phyloP scores from a whole-genome alignment of 2,888 invertebrate genomes.

The Ennomos erosarius region DNA sequence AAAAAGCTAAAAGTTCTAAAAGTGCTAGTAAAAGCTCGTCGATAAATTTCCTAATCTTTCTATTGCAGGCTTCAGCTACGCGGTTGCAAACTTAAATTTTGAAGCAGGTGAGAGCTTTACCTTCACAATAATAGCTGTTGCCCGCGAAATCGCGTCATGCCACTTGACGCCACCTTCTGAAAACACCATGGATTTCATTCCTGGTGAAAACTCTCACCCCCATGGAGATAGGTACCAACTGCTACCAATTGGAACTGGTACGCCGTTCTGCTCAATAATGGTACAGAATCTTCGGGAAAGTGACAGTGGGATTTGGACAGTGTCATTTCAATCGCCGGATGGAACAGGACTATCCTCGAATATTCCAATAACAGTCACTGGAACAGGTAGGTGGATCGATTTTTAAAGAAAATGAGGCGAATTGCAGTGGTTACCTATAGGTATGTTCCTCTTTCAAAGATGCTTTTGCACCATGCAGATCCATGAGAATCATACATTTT shows the following conservation, averaged over 20 bases:
- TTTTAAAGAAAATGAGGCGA: background rate
- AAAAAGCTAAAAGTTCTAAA: too few species aligned
- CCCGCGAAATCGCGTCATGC: conserved; percentile 18
- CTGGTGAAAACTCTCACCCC: background rate
- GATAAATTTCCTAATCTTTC: too few species aligned
- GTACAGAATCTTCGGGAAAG: conserved; percentile 18
- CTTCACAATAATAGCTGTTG: conserved; percentile 15
- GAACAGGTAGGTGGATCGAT: conserved; percentile 14
- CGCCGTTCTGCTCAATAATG: conserved; percentile 24
- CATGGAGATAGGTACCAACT: conserved; percentile 27
- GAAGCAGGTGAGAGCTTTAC: conserved; percentile 18
- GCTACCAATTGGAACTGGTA: background rate
- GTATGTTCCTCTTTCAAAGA: background rate
- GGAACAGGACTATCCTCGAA: conserved; percentile 12
- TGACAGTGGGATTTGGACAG: conserved; percentile 33
- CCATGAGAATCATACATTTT: conserved; percentile 13
- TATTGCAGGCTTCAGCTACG: conserved; percentile 24
- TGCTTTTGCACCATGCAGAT: conserved; percentile 16
- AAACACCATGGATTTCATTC: conserved; percentile 18
- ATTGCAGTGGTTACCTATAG: too few species aligned
- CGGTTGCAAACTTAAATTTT: background rate
- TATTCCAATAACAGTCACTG: conserved; percentile 15
- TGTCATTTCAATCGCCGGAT: conserved; percentile 5
- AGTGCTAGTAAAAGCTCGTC: too few species aligned
- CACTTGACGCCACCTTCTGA: conserved; percentile 25